These are phyloP conservation scores for Ptychochromis oligacanthus DNA, from an alignment of 2,113 vertebrate species.

Conservation along the genomic window DNA sequence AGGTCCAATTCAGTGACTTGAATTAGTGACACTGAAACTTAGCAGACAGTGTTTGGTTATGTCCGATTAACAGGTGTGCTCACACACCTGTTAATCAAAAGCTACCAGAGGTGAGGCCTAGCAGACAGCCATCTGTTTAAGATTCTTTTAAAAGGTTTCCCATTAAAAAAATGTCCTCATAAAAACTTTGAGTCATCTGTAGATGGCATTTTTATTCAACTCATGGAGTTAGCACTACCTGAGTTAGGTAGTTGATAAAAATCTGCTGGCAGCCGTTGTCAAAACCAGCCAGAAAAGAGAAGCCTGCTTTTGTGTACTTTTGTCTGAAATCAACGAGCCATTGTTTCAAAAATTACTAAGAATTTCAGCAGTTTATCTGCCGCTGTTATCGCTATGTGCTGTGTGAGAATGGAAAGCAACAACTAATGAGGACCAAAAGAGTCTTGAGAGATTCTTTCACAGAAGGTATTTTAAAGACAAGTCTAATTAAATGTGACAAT, in stretches of 20 bases:
- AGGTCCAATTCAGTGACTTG: too few relatives aligned
- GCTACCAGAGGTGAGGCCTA: too few relatives aligned
- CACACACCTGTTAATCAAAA: too few relatives aligned
- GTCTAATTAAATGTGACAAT: conserved; percentile 12
- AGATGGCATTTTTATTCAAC: neutral
- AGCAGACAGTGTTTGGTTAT: too few relatives aligned
- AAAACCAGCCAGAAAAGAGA: neutral
- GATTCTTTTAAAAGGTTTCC: neutral
- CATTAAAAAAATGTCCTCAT: neutral
- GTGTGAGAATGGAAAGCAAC: neutral
- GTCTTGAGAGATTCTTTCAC: neutral
- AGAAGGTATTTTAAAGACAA: neutral
- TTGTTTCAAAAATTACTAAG: neutral
- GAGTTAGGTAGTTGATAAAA: neutral
- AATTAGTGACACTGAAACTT: too few relatives aligned
- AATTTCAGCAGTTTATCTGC: neutral
- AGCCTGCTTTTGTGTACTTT: neutral
- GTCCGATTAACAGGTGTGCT: too few relatives aligned
- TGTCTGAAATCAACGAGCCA: neutral
- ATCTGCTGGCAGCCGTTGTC: neutral
- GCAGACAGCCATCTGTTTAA: neutral
- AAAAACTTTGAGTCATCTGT: neutral
- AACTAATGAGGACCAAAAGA: neutral
- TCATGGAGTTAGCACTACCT: neutral
- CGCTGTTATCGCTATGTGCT: neutral